These are phyloP conservation scores for Leuciscus waleckii DNA, from an alignment of 2,797 vertebrate species.

Conservation along the genomic window DNA sequence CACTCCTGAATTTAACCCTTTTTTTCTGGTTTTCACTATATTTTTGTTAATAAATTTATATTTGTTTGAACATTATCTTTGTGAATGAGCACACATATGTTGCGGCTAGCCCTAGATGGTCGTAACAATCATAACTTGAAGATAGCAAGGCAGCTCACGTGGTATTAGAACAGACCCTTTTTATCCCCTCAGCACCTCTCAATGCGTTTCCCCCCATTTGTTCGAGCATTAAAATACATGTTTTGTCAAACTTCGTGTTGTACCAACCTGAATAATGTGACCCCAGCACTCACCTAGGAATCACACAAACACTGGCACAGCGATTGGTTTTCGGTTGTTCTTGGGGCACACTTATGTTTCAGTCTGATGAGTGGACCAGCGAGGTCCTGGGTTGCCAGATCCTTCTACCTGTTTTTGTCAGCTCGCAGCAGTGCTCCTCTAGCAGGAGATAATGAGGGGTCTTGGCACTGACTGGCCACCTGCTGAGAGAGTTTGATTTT, in stretches of 20 bases:
- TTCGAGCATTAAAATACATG: neutral
- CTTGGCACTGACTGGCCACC: constrained; percentile 35
- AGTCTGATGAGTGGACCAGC: constrained; percentile 9
- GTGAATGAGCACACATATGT: too few relatives aligned
- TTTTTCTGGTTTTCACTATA: too few relatives aligned
- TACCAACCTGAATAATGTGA: neutral
- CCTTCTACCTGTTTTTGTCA: constrained; percentile 9
- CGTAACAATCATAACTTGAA: neutral
- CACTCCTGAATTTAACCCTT: too few relatives aligned
- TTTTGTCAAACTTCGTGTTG: neutral
- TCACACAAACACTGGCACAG: neutral
- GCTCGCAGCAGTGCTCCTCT: neutral
- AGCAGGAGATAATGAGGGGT: constrained; percentile 42
- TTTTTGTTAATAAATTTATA: too few relatives aligned
- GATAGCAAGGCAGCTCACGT: neutral
- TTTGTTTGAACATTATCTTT: too few relatives aligned
- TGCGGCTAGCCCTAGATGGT: too few relatives aligned
- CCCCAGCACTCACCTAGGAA: neutral
- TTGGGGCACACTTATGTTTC: constrained; percentile 3
- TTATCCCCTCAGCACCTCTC: neutral
- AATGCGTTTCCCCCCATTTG: neutral
- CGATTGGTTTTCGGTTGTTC: constrained; percentile 8
- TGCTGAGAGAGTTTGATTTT: constrained; percentile 47
- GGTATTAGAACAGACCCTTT: neutral
- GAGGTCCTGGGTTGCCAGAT: constrained; percentile 29